Percentiles rank a stretch among this genome's conserved stretches.
These are phyloP conservation scores for Noctua fimbriata DNA, from an alignment of 2,888 invertebrate genomes.

Conservation along the genomic window DNA sequence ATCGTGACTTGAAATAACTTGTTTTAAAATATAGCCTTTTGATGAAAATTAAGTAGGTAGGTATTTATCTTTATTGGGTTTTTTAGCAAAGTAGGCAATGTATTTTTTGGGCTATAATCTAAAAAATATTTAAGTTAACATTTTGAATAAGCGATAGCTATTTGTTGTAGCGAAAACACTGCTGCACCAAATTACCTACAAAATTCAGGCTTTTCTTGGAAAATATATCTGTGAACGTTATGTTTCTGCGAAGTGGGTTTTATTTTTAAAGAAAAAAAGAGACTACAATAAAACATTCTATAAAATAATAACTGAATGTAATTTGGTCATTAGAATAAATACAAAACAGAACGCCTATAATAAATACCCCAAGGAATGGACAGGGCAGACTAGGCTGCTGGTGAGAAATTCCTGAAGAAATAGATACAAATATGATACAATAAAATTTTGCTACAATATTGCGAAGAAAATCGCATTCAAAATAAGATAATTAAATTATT, in stretches of 20 bases:
- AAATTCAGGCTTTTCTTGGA: neutral
- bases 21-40: neutral
- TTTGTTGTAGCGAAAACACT: neutral
- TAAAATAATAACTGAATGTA: neutral
- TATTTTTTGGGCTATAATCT: neutral
- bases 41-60: neutral
- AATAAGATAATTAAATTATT: conserved; percentile 26
- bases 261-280: neutral
- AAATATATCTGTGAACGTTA: neutral
- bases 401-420: neutral
- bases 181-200: neutral
- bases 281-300: neutral
- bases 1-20: conserved; percentile 13
- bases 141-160: neutral
- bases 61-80: neutral
- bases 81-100: neutral
- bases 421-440: neutral
- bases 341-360: neutral
- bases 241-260: neutral
- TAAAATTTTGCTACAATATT: neutral
- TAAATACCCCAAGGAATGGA: neutral
- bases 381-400: neutral
- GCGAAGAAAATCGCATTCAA: conserved; percentile 10
- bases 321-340: neutral
- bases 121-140: neutral